phyloP scores from a whole-genome alignment of 2,113 vertebrate species.

The Urocolius indicus region DNA sequence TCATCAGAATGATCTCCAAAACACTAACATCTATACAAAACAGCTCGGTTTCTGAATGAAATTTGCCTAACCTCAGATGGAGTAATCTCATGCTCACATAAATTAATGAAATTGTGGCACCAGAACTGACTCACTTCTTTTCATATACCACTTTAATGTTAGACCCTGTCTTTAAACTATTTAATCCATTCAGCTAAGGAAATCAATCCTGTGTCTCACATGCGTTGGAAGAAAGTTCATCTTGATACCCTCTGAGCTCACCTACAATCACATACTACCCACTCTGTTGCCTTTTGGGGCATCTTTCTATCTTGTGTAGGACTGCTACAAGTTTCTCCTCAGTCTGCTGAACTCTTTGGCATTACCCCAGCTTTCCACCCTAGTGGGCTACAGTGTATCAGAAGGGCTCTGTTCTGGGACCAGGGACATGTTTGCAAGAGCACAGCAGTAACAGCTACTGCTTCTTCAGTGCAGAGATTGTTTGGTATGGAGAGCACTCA shows the following conservation, averaged over 20 bases:
- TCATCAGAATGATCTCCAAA: neutral
- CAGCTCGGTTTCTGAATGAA: neutral
- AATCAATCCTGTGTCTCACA: neutral
- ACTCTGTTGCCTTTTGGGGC: neutral
- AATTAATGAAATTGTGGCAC: neutral
- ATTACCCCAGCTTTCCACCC: neutral
- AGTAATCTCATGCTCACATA: rapidly evolving
- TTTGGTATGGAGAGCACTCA: neutral
- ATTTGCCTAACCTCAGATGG: neutral
- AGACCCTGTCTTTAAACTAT: neutral
- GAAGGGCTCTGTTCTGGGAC: neutral
- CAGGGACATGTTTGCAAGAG: neutral
- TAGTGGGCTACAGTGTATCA: neutral
- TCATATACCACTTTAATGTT: neutral
- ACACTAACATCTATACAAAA: rapidly evolving
- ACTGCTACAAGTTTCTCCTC: rapidly evolving
- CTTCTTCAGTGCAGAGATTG: neutral
- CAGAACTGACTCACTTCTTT: neutral
- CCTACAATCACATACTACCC: rapidly evolving
- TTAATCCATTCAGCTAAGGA: neutral
- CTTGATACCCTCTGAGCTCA: neutral
- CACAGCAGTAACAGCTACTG: neutral
- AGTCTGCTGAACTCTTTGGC: neutral
- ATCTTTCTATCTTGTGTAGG: neutral
- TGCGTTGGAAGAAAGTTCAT: neutral